These are phyloP conservation scores for Gambusia yucatana DNA, from an alignment of 2,797 vertebrate genomes.

Conservation along the genomic window DNA sequence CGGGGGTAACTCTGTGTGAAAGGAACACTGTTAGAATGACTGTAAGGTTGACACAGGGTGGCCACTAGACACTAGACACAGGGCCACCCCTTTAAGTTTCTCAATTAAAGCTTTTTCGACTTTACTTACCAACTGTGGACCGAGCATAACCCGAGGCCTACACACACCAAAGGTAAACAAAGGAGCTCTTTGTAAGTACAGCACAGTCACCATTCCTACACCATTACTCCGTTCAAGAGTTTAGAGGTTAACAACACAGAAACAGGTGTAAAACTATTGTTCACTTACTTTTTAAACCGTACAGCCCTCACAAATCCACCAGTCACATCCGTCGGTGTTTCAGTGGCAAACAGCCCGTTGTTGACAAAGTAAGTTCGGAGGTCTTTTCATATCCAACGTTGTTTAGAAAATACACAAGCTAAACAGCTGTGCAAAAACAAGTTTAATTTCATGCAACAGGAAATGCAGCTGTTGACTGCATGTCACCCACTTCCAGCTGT, in stretches of 20 bases:
- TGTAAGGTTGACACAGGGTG: neutral
- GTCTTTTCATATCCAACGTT: conserved; percentile 21
- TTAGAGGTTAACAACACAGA: neutral
- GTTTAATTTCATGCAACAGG: too few relatives aligned
- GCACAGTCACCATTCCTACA: neutral
- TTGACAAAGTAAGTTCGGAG: neutral
- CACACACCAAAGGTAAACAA: neutral
- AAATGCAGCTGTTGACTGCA: neutral
- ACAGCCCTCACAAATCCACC: neutral
- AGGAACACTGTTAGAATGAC: neutral
- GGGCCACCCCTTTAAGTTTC: neutral
- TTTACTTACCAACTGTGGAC: conserved; percentile 51
- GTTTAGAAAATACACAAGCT: neutral
- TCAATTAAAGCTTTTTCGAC: neutral
- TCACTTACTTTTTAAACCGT: conserved; percentile 38
- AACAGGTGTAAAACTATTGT: neutral
- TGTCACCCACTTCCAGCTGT: neutral
- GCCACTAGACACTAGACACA: neutral
- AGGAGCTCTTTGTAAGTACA: neutral
- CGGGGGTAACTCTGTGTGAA: neutral
- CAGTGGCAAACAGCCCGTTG: neutral
- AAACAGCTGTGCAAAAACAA: neutral
- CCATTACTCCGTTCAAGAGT: neutral
- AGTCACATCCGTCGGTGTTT: neutral
- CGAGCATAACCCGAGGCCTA: conserved; percentile 77